Conservation (phyloP, 2,888 invertebrate species). For the Melangyna quadrimaculata region DNA sequence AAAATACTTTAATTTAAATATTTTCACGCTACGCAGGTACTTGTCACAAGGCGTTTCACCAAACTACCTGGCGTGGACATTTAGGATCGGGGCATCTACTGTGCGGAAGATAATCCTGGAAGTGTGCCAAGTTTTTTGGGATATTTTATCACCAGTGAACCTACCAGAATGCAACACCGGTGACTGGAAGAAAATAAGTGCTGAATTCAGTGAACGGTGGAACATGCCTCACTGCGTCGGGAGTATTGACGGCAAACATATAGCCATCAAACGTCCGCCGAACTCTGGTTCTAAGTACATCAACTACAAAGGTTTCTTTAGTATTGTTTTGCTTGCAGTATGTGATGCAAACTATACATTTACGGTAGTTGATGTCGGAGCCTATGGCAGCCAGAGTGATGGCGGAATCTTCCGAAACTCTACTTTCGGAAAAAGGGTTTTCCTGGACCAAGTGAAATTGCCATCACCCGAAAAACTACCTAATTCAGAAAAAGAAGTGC, state of each 20-base stretch:
- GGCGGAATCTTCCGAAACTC: neutral
- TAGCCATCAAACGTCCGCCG: no score
- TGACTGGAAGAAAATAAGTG: no score
- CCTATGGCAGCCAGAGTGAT: constrained; percentile 8
- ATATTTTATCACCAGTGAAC: no score
- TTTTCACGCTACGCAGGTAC: neutral
- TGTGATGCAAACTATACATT: constrained; percentile 38
- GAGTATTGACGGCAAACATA: no score
- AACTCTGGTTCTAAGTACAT: constrained; percentile 8
- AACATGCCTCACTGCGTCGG: no score
- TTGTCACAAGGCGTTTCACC: no score
- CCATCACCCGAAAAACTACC: constrained; percentile 3
- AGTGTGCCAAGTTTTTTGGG: no score
- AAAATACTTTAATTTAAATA: neutral
- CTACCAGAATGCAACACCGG: no score
- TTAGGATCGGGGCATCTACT: no score
- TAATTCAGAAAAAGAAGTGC: neutral
- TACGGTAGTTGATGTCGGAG: constrained; percentile 8
- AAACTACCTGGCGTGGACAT: no score
- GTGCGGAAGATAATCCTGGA: no score
- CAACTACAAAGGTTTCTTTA: constrained; percentile 31
- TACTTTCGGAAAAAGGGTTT: constrained; percentile 1
- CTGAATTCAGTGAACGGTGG: no score
- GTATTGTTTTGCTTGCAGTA: constrained; percentile 17
- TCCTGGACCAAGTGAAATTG: neutral